Percentiles rank a stretch among this genome's conserved stretches.
Evolutionary conservation across 2,113 vertebrate species (phyloP).

Genomic region (Naja naja): DNA sequence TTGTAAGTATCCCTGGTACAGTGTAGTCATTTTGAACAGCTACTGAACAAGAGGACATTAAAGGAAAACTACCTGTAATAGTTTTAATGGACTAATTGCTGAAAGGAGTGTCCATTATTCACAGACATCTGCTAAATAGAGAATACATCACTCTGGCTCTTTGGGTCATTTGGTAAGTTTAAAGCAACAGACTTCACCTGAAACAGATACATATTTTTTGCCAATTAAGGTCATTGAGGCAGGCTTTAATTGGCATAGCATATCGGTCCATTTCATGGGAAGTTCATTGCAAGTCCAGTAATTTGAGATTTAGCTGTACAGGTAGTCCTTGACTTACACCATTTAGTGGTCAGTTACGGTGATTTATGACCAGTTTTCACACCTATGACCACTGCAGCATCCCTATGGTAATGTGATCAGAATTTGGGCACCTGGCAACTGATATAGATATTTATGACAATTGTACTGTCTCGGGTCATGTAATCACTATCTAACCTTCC

Average conservation of each 20-base stretch:
- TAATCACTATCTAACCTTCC: too few species aligned
- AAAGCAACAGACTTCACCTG: background rate
- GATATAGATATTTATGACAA: too few species aligned
- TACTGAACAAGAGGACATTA: background rate
- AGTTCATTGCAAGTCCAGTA: background rate
- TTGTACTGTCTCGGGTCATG: too few species aligned
- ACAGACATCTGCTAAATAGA: background rate
- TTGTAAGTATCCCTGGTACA: background rate
- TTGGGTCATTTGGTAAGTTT: background rate
- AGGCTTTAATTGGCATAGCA: background rate
- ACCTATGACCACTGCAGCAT: too few species aligned
- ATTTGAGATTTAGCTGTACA: background rate
- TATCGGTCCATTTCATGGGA: background rate
- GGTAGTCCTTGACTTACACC: too few species aligned
- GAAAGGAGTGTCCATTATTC: background rate
- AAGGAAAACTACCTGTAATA: background rate
- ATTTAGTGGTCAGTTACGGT: too few species aligned
- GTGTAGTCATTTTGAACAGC: background rate
- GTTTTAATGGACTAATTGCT: background rate
- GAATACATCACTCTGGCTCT: background rate
- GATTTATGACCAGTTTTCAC: too few species aligned
- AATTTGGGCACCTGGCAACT: too few species aligned
- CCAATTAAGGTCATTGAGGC: background rate
- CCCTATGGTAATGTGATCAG: too few species aligned
- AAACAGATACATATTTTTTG: background rate